Conservation (phyloP, 2,113 vertebrate genomes). For the Tetraodon nigroviridis region DNA sequence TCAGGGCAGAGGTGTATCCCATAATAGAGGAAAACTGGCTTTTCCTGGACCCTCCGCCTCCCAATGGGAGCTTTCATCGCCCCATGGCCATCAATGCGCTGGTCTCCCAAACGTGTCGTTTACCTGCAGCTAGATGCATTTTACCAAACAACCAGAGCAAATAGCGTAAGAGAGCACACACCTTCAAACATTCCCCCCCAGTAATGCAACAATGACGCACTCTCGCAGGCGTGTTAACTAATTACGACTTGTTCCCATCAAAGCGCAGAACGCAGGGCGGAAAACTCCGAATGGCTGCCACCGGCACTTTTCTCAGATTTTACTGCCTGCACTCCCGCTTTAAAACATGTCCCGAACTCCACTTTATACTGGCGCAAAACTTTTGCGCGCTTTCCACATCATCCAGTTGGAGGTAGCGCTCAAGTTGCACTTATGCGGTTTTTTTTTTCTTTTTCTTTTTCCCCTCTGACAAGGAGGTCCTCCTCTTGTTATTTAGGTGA, state of each 20-base stretch:
- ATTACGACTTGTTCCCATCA: neutral
- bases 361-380: conserved; percentile 3
- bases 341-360: neutral
- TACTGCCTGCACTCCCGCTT: conserved; percentile 7
- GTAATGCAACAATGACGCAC: neutral
- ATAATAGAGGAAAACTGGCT: neutral
- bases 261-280: neutral
- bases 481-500: conserved; percentile 81
- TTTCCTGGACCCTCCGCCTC: neutral
- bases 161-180: too few species aligned
- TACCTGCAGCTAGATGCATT: too few species aligned
- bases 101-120: too few species aligned
- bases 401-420: conserved; percentile 78
- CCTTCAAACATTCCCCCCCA: neutral
- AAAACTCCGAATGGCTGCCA: neutral
- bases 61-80: too few species aligned
- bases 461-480: conserved; percentile 72
- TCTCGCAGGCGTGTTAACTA: neutral
- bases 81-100: too few species aligned
- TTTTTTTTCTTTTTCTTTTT: conserved; percentile 13
- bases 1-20: neutral
- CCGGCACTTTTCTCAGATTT: conserved; percentile 1
- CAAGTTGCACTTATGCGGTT: conserved; percentile 72
- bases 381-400: conserved; percentile 56
- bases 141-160: too few species aligned